A percentile compares a stretch with the other conserved stretches of the same genome.
Conservation (phyloP, 2,797 vertebrate genomes). For the Botia kubotai region DNA sequence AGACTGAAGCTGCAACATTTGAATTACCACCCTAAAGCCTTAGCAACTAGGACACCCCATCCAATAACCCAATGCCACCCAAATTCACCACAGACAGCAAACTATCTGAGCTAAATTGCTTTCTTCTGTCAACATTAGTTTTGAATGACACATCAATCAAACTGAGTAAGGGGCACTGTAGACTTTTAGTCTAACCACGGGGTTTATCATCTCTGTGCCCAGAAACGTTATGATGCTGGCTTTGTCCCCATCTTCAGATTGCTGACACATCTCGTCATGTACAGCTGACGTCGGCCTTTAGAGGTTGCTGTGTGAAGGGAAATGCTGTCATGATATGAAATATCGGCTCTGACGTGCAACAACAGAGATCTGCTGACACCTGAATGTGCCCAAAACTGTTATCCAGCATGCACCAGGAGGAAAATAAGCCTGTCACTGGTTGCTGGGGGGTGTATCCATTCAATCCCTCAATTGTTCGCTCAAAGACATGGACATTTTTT, state of each 20-base stretch:
- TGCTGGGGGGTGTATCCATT: not conserved
- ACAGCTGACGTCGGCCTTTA: slow-evolving; percentile 51
- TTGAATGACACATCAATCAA: too few relatives aligned
- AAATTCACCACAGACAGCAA: too few relatives aligned
- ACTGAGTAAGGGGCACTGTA: too few relatives aligned
- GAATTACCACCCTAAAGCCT: too few relatives aligned
- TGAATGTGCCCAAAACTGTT: slow-evolving; percentile 50
- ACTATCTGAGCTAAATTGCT: too few relatives aligned
- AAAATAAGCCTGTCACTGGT: slow-evolving; percentile 16
- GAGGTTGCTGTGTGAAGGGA: slow-evolving; percentile 54
- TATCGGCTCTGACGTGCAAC: slow-evolving; percentile 59
- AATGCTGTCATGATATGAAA: slow-evolving; percentile 48
- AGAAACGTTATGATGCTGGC: slow-evolving; percentile 39
- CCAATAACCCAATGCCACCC: too few relatives aligned
- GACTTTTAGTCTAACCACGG: not conserved
- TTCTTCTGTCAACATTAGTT: too few relatives aligned
- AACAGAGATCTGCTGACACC: slow-evolving; percentile 62
- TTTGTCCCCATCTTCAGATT: slow-evolving; percentile 25
- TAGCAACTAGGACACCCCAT: too few relatives aligned
- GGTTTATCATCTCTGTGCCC: slow-evolving; percentile 11
- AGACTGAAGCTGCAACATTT: too few relatives aligned
- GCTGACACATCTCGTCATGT: slow-evolving; percentile 37
- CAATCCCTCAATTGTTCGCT: not conserved
- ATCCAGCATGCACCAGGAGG: slow-evolving; percentile 48
- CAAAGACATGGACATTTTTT: not conserved